Evolutionary conservation across 2,888 invertebrate species (phyloP).

Genomic region (Heterodera filipjevi): DNA sequence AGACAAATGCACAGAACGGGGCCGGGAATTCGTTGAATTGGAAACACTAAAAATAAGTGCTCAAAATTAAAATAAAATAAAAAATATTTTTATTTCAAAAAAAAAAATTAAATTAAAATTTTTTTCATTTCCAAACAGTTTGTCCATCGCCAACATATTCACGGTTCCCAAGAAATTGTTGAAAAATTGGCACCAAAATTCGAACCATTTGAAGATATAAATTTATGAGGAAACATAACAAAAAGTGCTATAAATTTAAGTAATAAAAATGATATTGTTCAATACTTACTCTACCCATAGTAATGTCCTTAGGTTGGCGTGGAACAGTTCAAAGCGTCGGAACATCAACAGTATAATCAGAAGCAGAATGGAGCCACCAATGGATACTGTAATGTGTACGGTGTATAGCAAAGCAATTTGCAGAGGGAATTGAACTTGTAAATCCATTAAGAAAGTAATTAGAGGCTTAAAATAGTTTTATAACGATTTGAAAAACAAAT

Average conservation of each 20-base stretch:
- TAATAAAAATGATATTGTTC: neutral
- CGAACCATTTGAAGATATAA: constrained; percentile 30
- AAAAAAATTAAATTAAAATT: neutral
- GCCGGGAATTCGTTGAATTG: constrained; percentile 35
- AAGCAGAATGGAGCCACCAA: neutral
- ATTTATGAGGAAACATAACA: constrained; percentile 33
- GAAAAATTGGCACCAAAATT: constrained; percentile 21
- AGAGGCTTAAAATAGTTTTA: too few relatives aligned
- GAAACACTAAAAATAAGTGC: neutral
- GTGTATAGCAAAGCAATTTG: neutral
- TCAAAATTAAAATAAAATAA: neutral
- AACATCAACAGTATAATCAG: constrained; percentile 26
- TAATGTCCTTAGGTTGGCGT: constrained; percentile 37
- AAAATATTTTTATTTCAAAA: neutral
- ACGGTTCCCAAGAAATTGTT: neutral
- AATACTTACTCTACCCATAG: constrained; percentile 24
- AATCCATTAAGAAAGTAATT: neutral
- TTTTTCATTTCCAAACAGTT: neutral
- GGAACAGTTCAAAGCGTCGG: constrained; percentile 37
- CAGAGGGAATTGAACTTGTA: neutral
- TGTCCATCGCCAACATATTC: neutral
- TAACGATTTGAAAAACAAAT: too few relatives aligned
- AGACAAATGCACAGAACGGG: constrained; percentile 37
- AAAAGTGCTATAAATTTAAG: constrained; percentile 19
- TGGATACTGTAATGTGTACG: neutral